These are phyloP conservation scores for Pammene aurita DNA, from an alignment of 2,888 invertebrate species.

Conservation along the genomic window DNA sequence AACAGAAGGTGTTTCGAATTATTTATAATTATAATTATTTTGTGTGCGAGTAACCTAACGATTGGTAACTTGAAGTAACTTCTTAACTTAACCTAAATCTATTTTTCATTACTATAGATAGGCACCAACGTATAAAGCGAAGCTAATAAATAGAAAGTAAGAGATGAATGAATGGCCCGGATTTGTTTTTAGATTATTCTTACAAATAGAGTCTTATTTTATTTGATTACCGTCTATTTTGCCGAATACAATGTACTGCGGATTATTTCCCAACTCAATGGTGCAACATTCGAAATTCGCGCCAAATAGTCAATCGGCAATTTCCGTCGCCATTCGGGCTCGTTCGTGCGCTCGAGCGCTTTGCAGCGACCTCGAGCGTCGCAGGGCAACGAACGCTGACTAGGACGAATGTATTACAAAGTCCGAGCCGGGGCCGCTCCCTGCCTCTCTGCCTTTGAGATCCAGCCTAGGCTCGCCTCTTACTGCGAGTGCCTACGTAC, in stretches of 20 bases:
- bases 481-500: constrained; percentile 67
- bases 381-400: constrained; percentile 81
- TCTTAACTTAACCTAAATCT: too few relatives aligned
- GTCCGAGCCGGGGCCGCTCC: constrained; percentile 80
- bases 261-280: constrained; percentile 12
- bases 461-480: constrained; percentile 78
- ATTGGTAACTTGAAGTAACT: too few relatives aligned
- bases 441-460: constrained; percentile 77
- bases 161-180: too few relatives aligned
- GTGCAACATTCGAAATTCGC: constrained; percentile 54
- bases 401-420: constrained; percentile 83
- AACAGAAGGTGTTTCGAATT: too few relatives aligned
- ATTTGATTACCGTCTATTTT: not conserved
- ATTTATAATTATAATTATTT: too few relatives aligned
- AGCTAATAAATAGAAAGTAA: too few relatives aligned
- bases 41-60: too few relatives aligned
- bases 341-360: constrained; percentile 54
- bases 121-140: too few relatives aligned
- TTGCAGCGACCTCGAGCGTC: constrained; percentile 70
- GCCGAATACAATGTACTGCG: not conserved
- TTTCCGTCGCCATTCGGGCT: constrained; percentile 67
- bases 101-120: too few relatives aligned
- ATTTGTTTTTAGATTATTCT: too few relatives aligned
- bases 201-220: too few relatives aligned
- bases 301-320: constrained; percentile 58